Base-by-base conservation (phyloP, 2,113 vertebrate genomes). In the Hucho hucho region DNA sequence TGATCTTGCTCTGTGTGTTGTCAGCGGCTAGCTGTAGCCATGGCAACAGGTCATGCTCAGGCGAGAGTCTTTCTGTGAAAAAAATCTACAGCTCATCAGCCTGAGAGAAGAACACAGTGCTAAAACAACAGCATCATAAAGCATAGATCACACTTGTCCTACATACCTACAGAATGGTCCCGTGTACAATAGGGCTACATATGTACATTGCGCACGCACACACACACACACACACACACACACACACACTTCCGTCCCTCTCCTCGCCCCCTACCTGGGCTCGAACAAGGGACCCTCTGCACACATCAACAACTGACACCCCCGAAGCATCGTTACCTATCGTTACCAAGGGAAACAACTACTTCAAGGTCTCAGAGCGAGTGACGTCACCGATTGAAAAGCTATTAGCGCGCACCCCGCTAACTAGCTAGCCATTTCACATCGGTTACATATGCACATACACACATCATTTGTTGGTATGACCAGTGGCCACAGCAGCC, bases 1-100 rank as follows among this genome's bases (percentile, higher is more conserved):
- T 12, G 3, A 18, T 63, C 61, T 63, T 9, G 25, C 22, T 63
- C 61, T 28, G 6, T 28, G n/a, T 78, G 69, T 77, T 63, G 22
- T 80, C 76, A 46, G 73, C 9, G 16, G 26, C 61, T n/a, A 69
- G 64, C 63, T 59, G 79, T 73, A 72, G 74, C 82, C 79, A 76
- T 81, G 67, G 82, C 72, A 81, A 84, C 82, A 72, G 37, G 76
- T 72, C 53, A 69, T 43, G 53, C 24, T 22, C 13, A 61, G 58
- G 22, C 24, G 12, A n/a, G 69, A 63, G 28, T 53, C 56, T n/a
- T 69, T 61, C 58, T 61, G 5, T n/a, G 58, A 61, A n/a, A 22
- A n/a, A 16, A 61, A 9, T 61, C n/a, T 22, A 61, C 18, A 24
- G 58, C 20, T 18, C 1, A 53, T 53, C 7, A 24, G 58, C 5